A percentile compares a stretch with the other conserved stretches of the same genome.
phyloP scores from a whole-genome alignment of 2,888 invertebrate species.

The Zaprionus lineosus region DNA sequence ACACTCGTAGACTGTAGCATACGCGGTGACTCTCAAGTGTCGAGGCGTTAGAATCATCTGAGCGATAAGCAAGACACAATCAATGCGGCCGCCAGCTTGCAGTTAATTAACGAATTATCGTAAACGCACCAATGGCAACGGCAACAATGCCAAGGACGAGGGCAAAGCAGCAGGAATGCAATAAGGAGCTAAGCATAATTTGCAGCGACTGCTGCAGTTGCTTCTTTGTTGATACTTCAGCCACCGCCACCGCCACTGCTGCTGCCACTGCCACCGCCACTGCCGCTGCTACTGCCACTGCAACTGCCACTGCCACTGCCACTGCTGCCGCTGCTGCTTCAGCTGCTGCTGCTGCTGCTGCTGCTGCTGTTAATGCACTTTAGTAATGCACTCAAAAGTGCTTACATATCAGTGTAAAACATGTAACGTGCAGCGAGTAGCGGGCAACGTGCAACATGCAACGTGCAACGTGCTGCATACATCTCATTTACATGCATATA shows the following conservation, averaged over 20 bases:
- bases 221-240: slow-evolving; percentile 21
- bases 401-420: slow-evolving; percentile 70
- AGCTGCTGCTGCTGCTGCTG: slow-evolving; percentile 21
- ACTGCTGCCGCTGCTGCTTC: slow-evolving; percentile 8
- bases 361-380: slow-evolving; percentile 57
- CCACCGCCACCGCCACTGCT: slow-evolving; percentile 18
- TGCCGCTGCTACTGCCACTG: slow-evolving; percentile 20
- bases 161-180: slow-evolving; percentile 21
- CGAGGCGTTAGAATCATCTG: slow-evolving; percentile 44
- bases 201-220: slow-evolving; percentile 9
- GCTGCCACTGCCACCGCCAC: slow-evolving; percentile 19
- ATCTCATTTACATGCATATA: slow-evolving; percentile 52
- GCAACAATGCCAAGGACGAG: slow-evolving; percentile 10
- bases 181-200: slow-evolving; percentile 44
- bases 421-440: no score
- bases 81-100: slow-evolving; percentile 45
- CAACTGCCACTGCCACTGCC: slow-evolving; percentile 54
- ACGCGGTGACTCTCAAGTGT: no score
- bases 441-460: slow-evolving; percentile 22
- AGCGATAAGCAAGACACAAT: slow-evolving; percentile 54
- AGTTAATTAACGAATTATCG: slow-evolving; percentile 77
- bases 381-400: slow-evolving; percentile 78
- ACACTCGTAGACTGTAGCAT: no score
- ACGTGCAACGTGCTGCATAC: slow-evolving; percentile 25
- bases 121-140: slow-evolving; percentile 46